Conservation (phyloP, 2,888 invertebrate genomes). For the Aporophyla nigra region DNA sequence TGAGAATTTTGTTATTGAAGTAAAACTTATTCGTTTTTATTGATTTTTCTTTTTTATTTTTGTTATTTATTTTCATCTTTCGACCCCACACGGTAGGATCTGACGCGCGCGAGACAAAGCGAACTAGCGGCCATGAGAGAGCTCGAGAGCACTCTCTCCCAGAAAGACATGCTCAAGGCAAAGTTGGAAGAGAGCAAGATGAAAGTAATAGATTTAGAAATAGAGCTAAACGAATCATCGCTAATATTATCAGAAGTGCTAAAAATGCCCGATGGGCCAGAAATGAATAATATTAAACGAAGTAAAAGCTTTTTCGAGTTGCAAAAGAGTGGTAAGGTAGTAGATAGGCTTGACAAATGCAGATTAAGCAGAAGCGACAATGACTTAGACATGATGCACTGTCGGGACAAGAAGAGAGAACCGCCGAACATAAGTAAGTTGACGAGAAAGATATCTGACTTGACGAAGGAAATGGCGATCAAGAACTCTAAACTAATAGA, state of each 20-base stretch:
- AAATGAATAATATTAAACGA: constrained; percentile 82
- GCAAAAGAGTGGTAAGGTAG: constrained; percentile 91
- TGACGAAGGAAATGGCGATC: constrained; percentile 86
- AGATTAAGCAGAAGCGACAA: constrained; percentile 87
- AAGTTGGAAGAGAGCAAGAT: constrained; percentile 86
- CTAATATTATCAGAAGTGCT: constrained; percentile 88
- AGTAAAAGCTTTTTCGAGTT: constrained; percentile 88
- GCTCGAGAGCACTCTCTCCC: constrained; percentile 79
- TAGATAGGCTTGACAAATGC: constrained; percentile 90
- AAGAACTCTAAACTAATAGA: constrained; percentile 90
- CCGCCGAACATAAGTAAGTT: constrained; percentile 81
- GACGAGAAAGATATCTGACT: constrained; percentile 83
- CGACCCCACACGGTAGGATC: constrained; percentile 83
- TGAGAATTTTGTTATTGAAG: constrained; percentile 81
- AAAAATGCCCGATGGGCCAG: constrained; percentile 86
- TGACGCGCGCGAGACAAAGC: constrained; percentile 83
- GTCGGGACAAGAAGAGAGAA: constrained; percentile 72
- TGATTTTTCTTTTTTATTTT: constrained; percentile 76
- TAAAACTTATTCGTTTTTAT: constrained; percentile 80
- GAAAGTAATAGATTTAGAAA: constrained; percentile 89
- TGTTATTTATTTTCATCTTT: constrained; percentile 80
- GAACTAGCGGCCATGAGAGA: constrained; percentile 84
- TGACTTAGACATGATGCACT: constrained; percentile 80
- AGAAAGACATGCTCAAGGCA: constrained; percentile 81
- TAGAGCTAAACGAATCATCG: constrained; percentile 89